Percentiles rank a stretch among this genome's conserved stretches.
Conservation (phyloP, 1,140 invertebrate species). For the Battus philenor region DNA sequence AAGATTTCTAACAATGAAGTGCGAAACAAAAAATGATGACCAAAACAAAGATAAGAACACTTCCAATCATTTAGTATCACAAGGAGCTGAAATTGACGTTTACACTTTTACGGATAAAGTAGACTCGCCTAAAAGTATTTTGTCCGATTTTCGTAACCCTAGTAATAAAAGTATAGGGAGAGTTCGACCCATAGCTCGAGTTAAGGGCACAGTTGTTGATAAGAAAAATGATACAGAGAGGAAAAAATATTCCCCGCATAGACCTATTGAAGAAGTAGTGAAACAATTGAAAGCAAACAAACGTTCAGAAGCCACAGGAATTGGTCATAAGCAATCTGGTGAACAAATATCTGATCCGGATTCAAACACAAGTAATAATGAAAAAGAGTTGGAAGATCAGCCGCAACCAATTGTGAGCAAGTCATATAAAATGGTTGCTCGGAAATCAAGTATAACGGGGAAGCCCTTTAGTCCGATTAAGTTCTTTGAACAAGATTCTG, state of each 20-base stretch:
- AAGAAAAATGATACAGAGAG: conserved; percentile 65
- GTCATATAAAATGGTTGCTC: conserved; percentile 69
- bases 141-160: conserved; percentile 61
- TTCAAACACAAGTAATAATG: conserved; percentile 20
- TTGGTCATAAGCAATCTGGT: conserved; percentile 23
- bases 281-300: conserved; percentile 66
- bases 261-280: conserved; percentile 69
- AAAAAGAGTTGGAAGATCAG: conserved; percentile 41
- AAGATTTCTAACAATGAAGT: conserved; percentile 60
- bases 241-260: conserved; percentile 68
- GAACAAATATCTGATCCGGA: conserved; percentile 23
- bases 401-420: conserved; percentile 65
- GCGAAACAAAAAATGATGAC: conserved; percentile 57
- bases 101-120: conserved; percentile 71
- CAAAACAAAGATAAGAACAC: conserved; percentile 46
- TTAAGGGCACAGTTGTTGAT: conserved; percentile 72
- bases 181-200: conserved; percentile 70
- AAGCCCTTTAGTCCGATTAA: conserved; percentile 66
- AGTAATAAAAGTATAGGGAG: conserved; percentile 64
- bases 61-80: conserved; percentile 50
- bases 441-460: conserved; percentile 67
- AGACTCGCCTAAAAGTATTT: conserved; percentile 66
- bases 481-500: conserved; percentile 53
- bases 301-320: conserved; percentile 47
- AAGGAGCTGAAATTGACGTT: conserved; percentile 64